Base-by-base conservation (phyloP, 2,113 vertebrate species). In the Entelurus aequoreus region DNA sequence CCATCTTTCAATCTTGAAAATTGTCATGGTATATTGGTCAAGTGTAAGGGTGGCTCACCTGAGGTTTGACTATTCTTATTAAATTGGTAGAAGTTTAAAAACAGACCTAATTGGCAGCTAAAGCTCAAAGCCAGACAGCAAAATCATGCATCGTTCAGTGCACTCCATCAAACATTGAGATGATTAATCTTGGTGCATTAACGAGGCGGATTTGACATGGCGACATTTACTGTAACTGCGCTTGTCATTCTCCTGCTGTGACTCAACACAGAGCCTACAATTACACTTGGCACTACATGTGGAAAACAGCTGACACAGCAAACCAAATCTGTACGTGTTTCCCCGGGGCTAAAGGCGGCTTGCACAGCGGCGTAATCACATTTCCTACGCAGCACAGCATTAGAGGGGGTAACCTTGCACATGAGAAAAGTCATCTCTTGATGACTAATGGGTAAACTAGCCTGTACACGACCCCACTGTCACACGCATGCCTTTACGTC, bases 291-390 rank as follows among this genome's bases (percentile, higher is more conserved):
- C 65, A 46, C 59, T 53, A 63, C 52, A 11, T 48, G 42, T 21
- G 54, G 59, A 13, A 42, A 69, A 63, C 40, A 36, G 63, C 58
- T 71, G 66, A 73, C 38, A 28, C 8, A 54, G 6, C 57, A 2
- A 4, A 5, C 7, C 0, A 28, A 3, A 81, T 90, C 87, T 88
- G 84, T 85, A 87, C 4, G 42, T 90, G 62, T 56, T 82, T 84
- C 77, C 71, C 75, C 68, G 69, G 28, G 28, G 58, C 66, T 65
- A 35, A 55, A 38, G 42, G 54, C 13, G 52, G 65, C 58, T 54
- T 44, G 42, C 50, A 19, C 52, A 13, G 56, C 19, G 53, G 19
- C 1, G n/a, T 64, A 72, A 71, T 69, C 71, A 65, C 72, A 83
- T 80, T 37, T 28, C 52, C 54, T 42, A 42, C 40, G 40, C 40